Evolutionary conservation across 2,113 vertebrate genomes (phyloP).

Genomic region (Rutilus rutilus): DNA sequence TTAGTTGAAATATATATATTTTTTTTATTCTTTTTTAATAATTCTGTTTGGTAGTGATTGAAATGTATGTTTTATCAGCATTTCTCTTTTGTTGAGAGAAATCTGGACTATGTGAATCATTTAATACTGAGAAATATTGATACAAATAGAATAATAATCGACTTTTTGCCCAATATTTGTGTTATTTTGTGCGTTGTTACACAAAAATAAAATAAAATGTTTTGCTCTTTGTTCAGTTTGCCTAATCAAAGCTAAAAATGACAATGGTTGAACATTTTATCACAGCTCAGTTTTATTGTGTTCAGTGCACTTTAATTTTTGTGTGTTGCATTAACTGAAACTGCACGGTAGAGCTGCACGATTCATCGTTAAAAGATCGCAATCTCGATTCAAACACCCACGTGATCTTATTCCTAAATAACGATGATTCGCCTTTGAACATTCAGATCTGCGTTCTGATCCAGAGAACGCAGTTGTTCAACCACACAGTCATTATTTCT

Average conservation of each 20-base stretch:
- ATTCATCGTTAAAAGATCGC: too few relatives aligned
- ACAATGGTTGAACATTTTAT: neutral
- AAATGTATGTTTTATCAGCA: too few relatives aligned
- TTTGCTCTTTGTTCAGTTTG: neutral
- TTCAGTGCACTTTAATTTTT: neutral
- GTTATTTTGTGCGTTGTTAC: neutral
- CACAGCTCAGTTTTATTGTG: too few relatives aligned
- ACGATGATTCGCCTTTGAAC: too few relatives aligned
- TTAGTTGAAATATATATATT: neutral
- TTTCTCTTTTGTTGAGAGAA: neutral
- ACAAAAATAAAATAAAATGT: neutral
- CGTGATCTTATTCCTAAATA: too few relatives aligned
- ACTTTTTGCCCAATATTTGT: neutral
- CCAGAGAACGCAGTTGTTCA: too few relatives aligned
- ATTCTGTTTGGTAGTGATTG: too few relatives aligned
- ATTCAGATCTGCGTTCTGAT: too few relatives aligned
- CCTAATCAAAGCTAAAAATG: neutral
- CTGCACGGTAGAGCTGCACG: too few relatives aligned
- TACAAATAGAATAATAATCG: neutral
- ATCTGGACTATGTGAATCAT: neutral
- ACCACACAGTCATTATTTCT: too few relatives aligned
- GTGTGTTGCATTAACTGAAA: too few relatives aligned
- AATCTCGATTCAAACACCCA: too few relatives aligned
- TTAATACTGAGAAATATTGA: neutral
- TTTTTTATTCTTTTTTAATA: neutral